These are phyloP conservation scores for Solea solea DNA, from an alignment of 2,113 vertebrate species.

Conservation along the genomic window DNA sequence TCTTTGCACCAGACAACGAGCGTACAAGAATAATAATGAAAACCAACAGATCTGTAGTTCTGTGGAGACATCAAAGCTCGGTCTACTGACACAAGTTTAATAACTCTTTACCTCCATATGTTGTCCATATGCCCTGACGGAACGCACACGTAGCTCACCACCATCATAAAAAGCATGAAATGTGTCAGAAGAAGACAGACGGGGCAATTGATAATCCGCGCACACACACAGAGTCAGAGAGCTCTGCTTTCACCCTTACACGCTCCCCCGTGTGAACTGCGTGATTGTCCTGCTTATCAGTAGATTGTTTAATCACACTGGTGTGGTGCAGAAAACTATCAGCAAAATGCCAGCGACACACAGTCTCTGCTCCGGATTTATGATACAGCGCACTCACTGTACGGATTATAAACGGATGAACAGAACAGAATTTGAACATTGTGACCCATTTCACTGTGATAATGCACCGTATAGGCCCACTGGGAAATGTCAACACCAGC, in stretches of 20 bases:
- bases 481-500: constrained; percentile 68
- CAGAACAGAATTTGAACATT: constrained; percentile 40
- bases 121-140: constrained; percentile 54
- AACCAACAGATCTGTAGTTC: constrained; percentile 41
- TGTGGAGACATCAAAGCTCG: constrained; percentile 60
- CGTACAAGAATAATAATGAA: constrained; percentile 23
- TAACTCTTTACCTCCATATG: constrained; percentile 59
- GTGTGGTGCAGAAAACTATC: constrained; percentile 36
- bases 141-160: constrained; percentile 10
- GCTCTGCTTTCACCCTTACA: constrained; percentile 26
- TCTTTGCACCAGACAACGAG: not conserved
- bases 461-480: constrained; percentile 46
- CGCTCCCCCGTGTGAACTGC: constrained; percentile 9
- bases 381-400: constrained; percentile 30
- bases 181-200: constrained; percentile 42
- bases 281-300: constrained; percentile 48
- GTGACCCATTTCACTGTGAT: constrained; percentile 58
- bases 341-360: constrained; percentile 26
- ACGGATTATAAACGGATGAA: constrained; percentile 32
- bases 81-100: constrained; percentile 40
- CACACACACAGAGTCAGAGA: not conserved
- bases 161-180: constrained; percentile 44
- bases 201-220: constrained; percentile 48
- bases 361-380: constrained; percentile 27
- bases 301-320: constrained; percentile 54